Evolutionary conservation across 2,113 vertebrate species (phyloP).

Genomic region (Microtus montanus): DNA sequence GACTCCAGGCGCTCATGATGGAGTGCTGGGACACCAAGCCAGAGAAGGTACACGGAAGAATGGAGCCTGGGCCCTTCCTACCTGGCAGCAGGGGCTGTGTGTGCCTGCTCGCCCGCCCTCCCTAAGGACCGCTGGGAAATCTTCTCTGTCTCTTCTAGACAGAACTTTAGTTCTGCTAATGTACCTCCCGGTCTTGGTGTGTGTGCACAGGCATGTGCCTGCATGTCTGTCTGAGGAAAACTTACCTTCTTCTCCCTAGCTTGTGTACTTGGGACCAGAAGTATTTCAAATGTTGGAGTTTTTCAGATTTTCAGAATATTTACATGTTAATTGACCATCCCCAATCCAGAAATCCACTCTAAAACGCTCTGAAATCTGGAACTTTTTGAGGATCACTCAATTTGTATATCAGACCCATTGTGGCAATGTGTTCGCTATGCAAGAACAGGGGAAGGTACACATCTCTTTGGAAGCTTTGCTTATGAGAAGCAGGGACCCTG

Average conservation of each 20-base stretch:
- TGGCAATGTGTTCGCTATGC: rapidly evolving
- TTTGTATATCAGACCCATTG: neutral
- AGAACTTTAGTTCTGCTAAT: neutral
- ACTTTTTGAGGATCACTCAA: neutral
- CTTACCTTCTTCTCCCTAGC: neutral
- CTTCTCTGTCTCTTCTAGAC: neutral
- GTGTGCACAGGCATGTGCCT: neutral
- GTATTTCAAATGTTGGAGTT: neutral
- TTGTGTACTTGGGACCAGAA: neutral
- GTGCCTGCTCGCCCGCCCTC: neutral
- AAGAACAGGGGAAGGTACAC: neutral
- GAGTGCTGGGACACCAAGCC: slow-evolving; percentile 98
- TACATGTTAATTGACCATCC: neutral
- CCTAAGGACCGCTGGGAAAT: rapidly evolving
- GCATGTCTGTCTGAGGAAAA: neutral
- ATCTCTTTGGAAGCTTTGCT: neutral
- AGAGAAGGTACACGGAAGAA: slow-evolving; percentile 90
- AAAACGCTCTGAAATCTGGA: neutral
- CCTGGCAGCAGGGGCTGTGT: rapidly evolving
- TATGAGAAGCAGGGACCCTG: neutral
- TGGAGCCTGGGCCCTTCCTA: neutral
- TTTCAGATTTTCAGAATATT: neutral
- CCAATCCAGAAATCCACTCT: neutral
- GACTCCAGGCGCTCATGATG: slow-evolving; percentile 91
- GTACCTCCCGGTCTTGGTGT: neutral